phyloP scores from a whole-genome alignment of 1,140 invertebrate genomes.

The Drosophila punjabiensis region DNA sequence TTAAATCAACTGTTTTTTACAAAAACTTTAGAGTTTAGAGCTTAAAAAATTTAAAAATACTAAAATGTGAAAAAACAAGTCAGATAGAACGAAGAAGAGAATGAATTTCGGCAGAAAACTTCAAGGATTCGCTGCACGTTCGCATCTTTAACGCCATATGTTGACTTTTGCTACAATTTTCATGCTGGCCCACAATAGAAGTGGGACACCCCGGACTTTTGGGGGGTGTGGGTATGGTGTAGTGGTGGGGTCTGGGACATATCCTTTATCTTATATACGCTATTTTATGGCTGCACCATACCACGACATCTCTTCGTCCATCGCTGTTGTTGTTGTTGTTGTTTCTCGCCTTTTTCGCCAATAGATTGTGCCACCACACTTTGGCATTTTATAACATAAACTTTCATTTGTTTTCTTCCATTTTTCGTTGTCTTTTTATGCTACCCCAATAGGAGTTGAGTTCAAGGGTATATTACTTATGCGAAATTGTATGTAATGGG shows the following conservation, averaged over 20 bases:
- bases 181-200: constrained; percentile 22
- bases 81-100: background rate
- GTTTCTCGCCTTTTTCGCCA: constrained; percentile 50
- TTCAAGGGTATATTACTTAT: background rate
- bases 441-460: background rate
- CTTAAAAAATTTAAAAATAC: background rate
- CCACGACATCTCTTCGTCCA: constrained; percentile 19
- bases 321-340: constrained; percentile 33
- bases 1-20: background rate
- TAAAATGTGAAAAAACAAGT: background rate
- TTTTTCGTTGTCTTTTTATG: constrained; percentile 42
- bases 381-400: constrained; percentile 84
- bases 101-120: constrained; percentile 27
- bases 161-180: constrained; percentile 75
- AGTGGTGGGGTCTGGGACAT: constrained; percentile 30
- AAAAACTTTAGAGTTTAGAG: too few relatives aligned
- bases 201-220: constrained; percentile 6
- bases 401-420: constrained; percentile 80
- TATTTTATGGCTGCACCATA: constrained; percentile 76
- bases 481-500: background rate
- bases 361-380: constrained; percentile 80
- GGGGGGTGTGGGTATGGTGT: background rate
- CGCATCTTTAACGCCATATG: constrained; percentile 84
- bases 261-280: constrained; percentile 81
- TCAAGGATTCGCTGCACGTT: constrained; percentile 80